phyloP scores from a whole-genome alignment of 2,797 vertebrate genomes.

The Gymnodraco acuticeps region DNA sequence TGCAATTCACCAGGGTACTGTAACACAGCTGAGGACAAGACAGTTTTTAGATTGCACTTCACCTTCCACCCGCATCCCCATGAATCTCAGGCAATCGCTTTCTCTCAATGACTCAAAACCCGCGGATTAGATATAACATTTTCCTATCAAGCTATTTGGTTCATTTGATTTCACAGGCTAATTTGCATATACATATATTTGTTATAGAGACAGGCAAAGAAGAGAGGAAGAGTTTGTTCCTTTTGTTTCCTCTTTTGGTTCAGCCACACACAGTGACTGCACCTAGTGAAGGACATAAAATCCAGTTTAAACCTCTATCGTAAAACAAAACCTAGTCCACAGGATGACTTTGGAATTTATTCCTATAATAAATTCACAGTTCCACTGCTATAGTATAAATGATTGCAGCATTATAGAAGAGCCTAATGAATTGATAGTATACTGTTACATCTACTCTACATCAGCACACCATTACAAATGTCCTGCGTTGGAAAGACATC shows the following conservation, averaged over 20 bases:
- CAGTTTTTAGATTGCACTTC: constrained; percentile 49
- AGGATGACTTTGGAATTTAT: constrained; percentile 42
- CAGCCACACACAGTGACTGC: constrained; percentile 15
- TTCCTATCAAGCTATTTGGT: constrained; percentile 47
- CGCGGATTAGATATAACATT: constrained; percentile 55
- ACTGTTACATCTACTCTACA: constrained; percentile 24
- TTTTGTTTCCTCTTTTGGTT: constrained; percentile 43
- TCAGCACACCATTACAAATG: constrained; percentile 16
- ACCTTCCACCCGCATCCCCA: constrained; percentile 18
- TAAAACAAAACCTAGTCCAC: constrained; percentile 44
- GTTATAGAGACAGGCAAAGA: constrained; percentile 9
- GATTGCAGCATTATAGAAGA: constrained; percentile 16
- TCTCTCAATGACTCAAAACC: constrained; percentile 23
- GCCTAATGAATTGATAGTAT: constrained; percentile 26
- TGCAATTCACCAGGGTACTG: constrained; percentile 26
- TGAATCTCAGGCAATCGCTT: constrained; percentile 31
- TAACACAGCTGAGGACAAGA: constrained; percentile 34
- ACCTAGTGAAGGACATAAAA: constrained; percentile 46
- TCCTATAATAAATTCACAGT: constrained; percentile 31
- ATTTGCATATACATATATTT: constrained; percentile 66
- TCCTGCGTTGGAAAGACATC: constrained; percentile 27
- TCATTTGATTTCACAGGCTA: constrained; percentile 48
- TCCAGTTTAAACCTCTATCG: constrained; percentile 32
- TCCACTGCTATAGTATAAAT: constrained; percentile 17
- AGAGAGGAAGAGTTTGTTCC: background rate